phyloP scores from a whole-genome alignment of 2,113 vertebrate genomes.

The Perccottus glenii region DNA sequence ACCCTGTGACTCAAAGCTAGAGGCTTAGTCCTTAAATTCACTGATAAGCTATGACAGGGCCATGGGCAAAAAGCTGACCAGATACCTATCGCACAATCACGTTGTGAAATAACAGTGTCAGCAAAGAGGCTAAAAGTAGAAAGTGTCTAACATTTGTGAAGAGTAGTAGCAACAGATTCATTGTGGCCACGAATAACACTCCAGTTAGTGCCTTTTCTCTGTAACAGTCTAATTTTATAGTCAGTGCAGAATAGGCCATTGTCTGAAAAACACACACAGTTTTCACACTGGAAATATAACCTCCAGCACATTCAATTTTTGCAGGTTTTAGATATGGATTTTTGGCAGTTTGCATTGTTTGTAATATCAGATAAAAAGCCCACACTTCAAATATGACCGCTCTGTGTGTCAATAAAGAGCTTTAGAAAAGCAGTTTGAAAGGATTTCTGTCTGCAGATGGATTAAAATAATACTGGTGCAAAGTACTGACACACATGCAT shows the following conservation, averaged over 20 bases:
- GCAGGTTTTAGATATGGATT: slow-evolving; percentile 10
- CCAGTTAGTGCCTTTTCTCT: not conserved
- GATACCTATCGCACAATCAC: slow-evolving; percentile 31
- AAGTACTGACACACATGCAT: slow-evolving; percentile 1
- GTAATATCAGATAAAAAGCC: slow-evolving; percentile 14
- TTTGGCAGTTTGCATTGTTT: slow-evolving; percentile 9
- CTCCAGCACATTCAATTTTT: not conserved
- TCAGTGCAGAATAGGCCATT: not conserved
- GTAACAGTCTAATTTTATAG: not conserved
- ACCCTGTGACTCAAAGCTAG: slow-evolving; percentile 18
- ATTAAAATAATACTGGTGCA: slow-evolving; percentile 5
- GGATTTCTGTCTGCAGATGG: slow-evolving; percentile 12
- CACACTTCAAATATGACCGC: slow-evolving; percentile 1
- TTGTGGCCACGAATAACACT: not conserved
- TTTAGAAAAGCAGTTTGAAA: slow-evolving; percentile 29
- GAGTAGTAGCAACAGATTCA: not conserved
- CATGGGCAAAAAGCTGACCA: slow-evolving; percentile 21
- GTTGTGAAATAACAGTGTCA: slow-evolving; percentile 3
- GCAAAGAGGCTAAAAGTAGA: not conserved
- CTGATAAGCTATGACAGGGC: slow-evolving; percentile 37
- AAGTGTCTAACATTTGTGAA: not conserved
- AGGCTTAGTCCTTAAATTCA: not conserved
- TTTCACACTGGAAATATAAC: not conserved
- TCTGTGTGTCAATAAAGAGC: slow-evolving; percentile 36
- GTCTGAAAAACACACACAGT: not conserved